Percentiles rank a stretch among this genome's conserved stretches.
Evolutionary conservation across 1,140 invertebrate genomes (phyloP).

Genomic region (Drosophila varians): DNA sequence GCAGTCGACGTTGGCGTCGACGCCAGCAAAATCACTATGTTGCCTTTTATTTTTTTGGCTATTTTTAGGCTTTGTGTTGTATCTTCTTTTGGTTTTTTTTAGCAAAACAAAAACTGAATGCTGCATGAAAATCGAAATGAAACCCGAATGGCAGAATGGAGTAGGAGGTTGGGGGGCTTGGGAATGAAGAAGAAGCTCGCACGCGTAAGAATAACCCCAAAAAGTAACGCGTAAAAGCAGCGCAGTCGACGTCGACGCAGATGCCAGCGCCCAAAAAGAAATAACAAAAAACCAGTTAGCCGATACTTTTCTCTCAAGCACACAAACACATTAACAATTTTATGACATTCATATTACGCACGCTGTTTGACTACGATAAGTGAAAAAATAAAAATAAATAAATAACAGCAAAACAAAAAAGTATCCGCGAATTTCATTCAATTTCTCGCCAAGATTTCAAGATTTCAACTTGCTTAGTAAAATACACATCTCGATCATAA

Average conservation of each 20-base stretch:
- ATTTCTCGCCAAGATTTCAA: constrained; percentile 59
- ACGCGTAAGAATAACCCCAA: constrained; percentile 76
- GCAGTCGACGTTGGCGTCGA: constrained; percentile 12
- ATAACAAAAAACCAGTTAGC: constrained; percentile 73
- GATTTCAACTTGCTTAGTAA: no score
- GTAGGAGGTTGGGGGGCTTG: background rate
- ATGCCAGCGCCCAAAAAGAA: constrained; percentile 41
- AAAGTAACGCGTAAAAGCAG: constrained; percentile 74
- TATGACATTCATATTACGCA: constrained; percentile 41
- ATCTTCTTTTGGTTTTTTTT: constrained; percentile 51
- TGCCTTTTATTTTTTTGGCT: constrained; percentile 51
- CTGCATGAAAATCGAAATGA: no score
- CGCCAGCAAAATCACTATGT: constrained; percentile 35
- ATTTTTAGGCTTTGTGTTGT: constrained; percentile 70
- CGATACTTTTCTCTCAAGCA: constrained; percentile 46
- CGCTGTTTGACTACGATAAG: constrained; percentile 44
- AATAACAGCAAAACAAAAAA: constrained; percentile 33
- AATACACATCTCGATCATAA: no score
- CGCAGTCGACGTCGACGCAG: constrained; percentile 13
- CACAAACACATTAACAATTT: constrained; percentile 18
- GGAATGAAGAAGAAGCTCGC: constrained; percentile 33
- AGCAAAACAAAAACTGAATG: constrained; percentile 74
- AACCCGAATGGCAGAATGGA: no score
- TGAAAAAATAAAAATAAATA: constrained; percentile 47
- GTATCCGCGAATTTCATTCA: constrained; percentile 51